phyloP scores from a whole-genome alignment of 2,888 invertebrate species.

The Eristalis pertinax region DNA sequence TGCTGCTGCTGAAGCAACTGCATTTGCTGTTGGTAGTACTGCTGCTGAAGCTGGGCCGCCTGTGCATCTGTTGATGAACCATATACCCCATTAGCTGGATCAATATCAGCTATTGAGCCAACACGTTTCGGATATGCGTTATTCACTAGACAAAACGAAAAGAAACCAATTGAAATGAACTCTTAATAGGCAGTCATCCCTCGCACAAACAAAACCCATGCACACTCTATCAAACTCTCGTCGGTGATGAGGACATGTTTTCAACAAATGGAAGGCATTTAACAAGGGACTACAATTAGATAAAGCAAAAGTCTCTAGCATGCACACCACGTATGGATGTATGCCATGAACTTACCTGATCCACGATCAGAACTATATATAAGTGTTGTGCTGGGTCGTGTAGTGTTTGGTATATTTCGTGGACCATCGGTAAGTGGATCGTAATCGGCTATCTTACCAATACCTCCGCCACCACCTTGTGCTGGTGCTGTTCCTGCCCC shows the following conservation, averaged over 20 bases:
- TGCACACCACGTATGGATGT: no score
- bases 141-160: constrained; percentile 76
- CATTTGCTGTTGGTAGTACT: constrained; percentile 68
- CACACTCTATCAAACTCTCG: not conserved
- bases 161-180: not conserved
- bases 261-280: constrained; percentile 25
- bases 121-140: constrained; percentile 85
- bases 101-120: constrained; percentile 96
- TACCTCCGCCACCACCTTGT: constrained; percentile 75
- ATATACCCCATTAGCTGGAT: constrained; percentile 95
- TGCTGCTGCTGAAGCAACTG: constrained; percentile 73
- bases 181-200: constrained; percentile 2
- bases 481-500: constrained; percentile 52
- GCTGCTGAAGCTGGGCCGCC: constrained; percentile 78
- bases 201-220: not conserved
- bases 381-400: constrained; percentile 90
- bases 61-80: constrained; percentile 83
- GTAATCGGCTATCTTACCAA: constrained; percentile 91
- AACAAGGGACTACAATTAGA: constrained; percentile 51
- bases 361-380: constrained; percentile 91
- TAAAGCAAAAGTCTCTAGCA: constrained; percentile 16
- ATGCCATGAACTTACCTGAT: constrained; percentile 84
- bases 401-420: constrained; percentile 87
- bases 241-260: not conserved
- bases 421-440: constrained; percentile 89